Base-by-base conservation (phyloP, 23 tunicate species). In the Styela plicata region DNA sequence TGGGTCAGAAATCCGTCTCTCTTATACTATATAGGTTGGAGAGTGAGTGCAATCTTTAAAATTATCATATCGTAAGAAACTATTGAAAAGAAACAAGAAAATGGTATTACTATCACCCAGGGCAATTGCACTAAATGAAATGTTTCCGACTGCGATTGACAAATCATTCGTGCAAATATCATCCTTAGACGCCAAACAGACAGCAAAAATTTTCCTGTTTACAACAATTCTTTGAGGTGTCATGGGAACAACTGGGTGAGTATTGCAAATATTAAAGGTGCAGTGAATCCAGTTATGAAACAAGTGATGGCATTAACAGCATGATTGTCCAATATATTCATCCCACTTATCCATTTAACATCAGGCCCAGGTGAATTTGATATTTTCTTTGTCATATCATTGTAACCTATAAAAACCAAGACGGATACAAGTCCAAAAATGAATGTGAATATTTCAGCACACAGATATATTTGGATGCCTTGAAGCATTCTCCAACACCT, bases 271-370 rank as follows among this genome's bases (percentile, higher is more conserved):
- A 80, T 65, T 26, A 31, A 10, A 31, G 96, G 96, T 1, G 84
- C 68, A 13, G 69, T 2, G n/a, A 87, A 34, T 2, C 87, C 83
- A 19, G 89, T 83, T 25, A 84, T 68, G 52, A 90, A 80, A 36
- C 87, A 80, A 26, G 97, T 83, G 16, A 87, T 63, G 34, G 86
- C 78, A 74, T 92, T 92, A 24, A 92, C 89, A 2, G 86, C 79
- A 79, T 92, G 97, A 80, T 92, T 92, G 89, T 80, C 85, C 67
- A 92, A 74, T 0, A 92, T 44, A 71, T 79, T 34, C 1, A 80
- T 52, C 30, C 97, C 97, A 1, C 85, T 74, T 0, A 92, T 87
- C 26, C 84, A 85, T 35, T 83, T 87, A 20, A 92, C 97, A 21
- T 74, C 74, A 2, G 89, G 92, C 22, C 89, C 89, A 10, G 97